A percentile compares a stretch with the other conserved stretches of the same genome.
phyloP scores from a whole-genome alignment of 2,797 vertebrate genomes.

The Sebastes goodei region DNA sequence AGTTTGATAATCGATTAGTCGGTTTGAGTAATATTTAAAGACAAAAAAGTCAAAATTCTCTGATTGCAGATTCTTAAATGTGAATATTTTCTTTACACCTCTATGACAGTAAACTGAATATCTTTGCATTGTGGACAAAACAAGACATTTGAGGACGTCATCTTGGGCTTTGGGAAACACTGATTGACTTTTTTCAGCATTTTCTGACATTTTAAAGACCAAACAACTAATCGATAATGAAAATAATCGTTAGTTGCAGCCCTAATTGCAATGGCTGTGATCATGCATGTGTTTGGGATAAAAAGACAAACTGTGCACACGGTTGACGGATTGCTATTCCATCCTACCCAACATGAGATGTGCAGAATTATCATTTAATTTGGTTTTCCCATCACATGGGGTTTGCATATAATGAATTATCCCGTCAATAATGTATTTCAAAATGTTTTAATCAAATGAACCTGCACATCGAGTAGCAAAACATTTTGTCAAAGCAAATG shows the following conservation, averaged over 20 bases:
- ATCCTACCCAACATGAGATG: neutral
- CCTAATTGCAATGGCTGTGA: neutral
- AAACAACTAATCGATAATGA: neutral
- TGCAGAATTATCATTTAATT: conserved; percentile 13
- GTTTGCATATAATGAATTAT: conserved; percentile 12
- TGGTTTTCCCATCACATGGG: neutral
- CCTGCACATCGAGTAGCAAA: neutral
- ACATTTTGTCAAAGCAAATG: conserved; percentile 3
- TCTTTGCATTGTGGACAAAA: too few species aligned
- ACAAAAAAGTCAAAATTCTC: too few species aligned
- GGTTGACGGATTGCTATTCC: conserved; percentile 10
- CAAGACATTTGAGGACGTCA: too few species aligned
- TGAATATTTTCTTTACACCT: too few species aligned
- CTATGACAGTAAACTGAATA: too few species aligned
- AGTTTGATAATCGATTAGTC: too few species aligned
- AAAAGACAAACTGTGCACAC: neutral
- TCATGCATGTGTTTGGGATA: neutral
- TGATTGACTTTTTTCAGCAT: too few species aligned
- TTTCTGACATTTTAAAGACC: too few species aligned
- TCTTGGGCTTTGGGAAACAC: too few species aligned
- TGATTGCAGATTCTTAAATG: too few species aligned
- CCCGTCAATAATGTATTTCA: neutral
- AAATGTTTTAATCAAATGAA: neutral
- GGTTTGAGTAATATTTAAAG: too few species aligned
- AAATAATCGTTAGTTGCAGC: neutral